phyloP scores from a whole-genome alignment of 1,140 invertebrate species.

The Hylyphantes graminicola region DNA sequence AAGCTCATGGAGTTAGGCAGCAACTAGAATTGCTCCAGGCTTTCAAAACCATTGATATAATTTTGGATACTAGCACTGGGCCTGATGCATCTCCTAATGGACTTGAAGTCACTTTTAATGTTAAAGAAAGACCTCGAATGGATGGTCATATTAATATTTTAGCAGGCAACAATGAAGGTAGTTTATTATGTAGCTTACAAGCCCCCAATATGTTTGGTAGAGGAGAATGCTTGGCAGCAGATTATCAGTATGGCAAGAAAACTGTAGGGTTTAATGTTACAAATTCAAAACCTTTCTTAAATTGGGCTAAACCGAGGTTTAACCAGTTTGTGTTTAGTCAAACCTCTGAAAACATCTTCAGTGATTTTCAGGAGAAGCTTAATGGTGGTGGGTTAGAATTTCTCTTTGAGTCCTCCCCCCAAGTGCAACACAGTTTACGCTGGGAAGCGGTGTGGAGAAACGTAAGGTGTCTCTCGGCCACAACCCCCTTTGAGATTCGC shows the following conservation, averaged over 20 bases:
- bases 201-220: constrained; percentile 85
- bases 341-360: constrained; percentile 78
- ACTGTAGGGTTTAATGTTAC: constrained; percentile 79
- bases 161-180: constrained; percentile 87
- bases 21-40: constrained; percentile 82
- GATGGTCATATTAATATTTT: constrained; percentile 84
- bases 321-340: constrained; percentile 53
- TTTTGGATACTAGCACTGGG: constrained; percentile 82
- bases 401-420: constrained; percentile 64
- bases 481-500: constrained; percentile 80
- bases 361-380: constrained; percentile 76
- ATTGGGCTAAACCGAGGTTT: constrained; percentile 61
- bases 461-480: constrained; percentile 73
- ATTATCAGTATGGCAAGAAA: constrained; percentile 81
- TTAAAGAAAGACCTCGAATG: constrained; percentile 79
- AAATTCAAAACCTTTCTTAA: constrained; percentile 79
- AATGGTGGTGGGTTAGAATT: constrained; percentile 67
- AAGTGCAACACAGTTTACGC: constrained; percentile 80
- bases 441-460: constrained; percentile 86
- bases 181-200: constrained; percentile 76
- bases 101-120: constrained; percentile 86
- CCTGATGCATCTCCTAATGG: constrained; percentile 78
- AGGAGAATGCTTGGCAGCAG: constrained; percentile 80
- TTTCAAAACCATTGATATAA: constrained; percentile 82
- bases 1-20: constrained; percentile 72